Percentiles rank a stretch among this genome's conserved stretches.
These are phyloP conservation scores for Epinephelus fuscoguttatus DNA, from an alignment of 2,113 vertebrate species.

Conservation along the genomic window DNA sequence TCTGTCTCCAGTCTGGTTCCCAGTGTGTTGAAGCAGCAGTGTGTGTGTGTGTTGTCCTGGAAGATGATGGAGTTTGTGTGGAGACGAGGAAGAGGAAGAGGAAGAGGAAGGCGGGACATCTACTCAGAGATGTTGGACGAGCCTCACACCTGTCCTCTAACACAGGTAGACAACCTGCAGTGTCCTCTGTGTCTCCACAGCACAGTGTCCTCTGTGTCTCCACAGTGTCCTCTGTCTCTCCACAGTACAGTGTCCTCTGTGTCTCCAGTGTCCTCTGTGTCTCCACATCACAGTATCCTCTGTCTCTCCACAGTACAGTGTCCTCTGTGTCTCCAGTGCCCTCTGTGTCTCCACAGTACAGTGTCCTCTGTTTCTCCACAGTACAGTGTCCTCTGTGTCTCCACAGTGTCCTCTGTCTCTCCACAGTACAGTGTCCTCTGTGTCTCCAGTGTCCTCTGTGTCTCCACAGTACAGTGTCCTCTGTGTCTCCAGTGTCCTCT, in stretches of 20 bases:
- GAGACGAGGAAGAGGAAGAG: constrained; percentile 11
- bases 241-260: not conserved
- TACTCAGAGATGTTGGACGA: constrained; percentile 89
- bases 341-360: too few species aligned
- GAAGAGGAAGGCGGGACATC: constrained; percentile 81
- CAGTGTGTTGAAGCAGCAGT: constrained; percentile 60
- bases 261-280: too few species aligned
- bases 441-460: too few species aligned
- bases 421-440: too few species aligned
- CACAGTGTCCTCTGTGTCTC: not conserved
- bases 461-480: too few species aligned
- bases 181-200: not conserved
- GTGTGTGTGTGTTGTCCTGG: constrained; percentile 73
- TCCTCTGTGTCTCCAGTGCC: too few species aligned
- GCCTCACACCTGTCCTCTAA: constrained; percentile 86
- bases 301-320: too few species aligned
- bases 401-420: not conserved
- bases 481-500: too few species aligned
- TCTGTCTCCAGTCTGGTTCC: constrained; percentile 66
- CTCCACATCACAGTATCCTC: constrained; percentile 61
- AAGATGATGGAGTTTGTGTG: constrained; percentile 80
- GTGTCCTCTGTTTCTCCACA: too few species aligned
- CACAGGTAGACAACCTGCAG: constrained; percentile 74
- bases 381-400: too few species aligned
- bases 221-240: too few species aligned